Percentiles rank a stretch among this genome's conserved stretches.
Conservation (phyloP, 2,888 invertebrate species). For the Pegoplata infirma region DNA sequence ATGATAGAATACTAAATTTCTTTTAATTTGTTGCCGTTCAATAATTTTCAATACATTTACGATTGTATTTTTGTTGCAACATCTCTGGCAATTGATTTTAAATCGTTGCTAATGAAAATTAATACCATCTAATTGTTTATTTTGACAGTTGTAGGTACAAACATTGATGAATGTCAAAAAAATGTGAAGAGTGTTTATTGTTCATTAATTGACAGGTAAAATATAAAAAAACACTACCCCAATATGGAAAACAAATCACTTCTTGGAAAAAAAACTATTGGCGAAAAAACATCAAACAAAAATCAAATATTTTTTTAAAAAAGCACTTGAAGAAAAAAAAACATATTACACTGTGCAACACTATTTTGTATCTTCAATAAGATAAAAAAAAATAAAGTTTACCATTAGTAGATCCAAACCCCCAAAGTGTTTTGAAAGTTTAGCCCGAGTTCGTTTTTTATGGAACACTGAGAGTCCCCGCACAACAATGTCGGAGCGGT, state of each 20-base stretch:
- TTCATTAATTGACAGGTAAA: slow-evolving; percentile 65
- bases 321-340: too few species aligned
- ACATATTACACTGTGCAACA: too few species aligned
- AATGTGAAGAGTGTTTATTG: slow-evolving; percentile 61
- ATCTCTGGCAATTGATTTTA: slow-evolving; percentile 65
- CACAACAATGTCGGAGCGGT: too few species aligned
- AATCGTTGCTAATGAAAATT: slow-evolving; percentile 73
- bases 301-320: too few species aligned
- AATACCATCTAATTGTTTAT: slow-evolving; percentile 71
- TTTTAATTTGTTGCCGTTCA: slow-evolving; percentile 31
- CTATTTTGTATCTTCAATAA: too few species aligned
- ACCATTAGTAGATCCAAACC: too few species aligned
- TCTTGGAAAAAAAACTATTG: slow-evolving; percentile 16
- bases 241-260: slow-evolving; percentile 29
- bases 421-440: too few species aligned
- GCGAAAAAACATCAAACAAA: too few species aligned
- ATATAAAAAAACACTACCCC: slow-evolving; percentile 6
- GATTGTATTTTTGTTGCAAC: slow-evolving; percentile 13
- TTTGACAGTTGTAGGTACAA: slow-evolving; percentile 70
- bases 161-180: slow-evolving; percentile 26
- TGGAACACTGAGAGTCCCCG: too few species aligned
- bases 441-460: too few species aligned
- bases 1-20: neutral
- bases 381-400: too few species aligned
- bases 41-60: slow-evolving; percentile 28